Percentiles rank a stretch among this genome's conserved stretches.
Conservation (phyloP, 2,888 invertebrate species). For the Apodemia zela region DNA sequence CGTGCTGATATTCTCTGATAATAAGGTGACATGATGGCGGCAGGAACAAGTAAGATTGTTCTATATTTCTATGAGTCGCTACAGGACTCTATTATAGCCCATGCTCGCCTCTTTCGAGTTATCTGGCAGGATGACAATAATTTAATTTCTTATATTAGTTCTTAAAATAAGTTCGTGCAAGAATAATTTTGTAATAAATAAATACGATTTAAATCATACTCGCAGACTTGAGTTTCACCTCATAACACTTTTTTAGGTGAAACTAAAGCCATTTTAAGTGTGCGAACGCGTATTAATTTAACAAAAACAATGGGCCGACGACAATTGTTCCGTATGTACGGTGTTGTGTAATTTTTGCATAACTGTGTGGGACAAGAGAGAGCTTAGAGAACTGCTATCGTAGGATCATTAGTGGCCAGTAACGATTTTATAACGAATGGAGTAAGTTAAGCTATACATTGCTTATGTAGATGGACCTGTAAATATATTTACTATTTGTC, state of each 20-base stretch:
- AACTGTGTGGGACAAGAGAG: constrained; percentile 37
- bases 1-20: too few species aligned
- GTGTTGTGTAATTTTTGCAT: constrained; percentile 59
- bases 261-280: constrained; percentile 24
- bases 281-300: constrained; percentile 31
- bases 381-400: neutral
- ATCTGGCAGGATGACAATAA: too few species aligned
- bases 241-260: constrained; percentile 9
- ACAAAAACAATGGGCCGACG: constrained; percentile 42
- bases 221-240: neutral
- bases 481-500: neutral
- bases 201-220: neutral
- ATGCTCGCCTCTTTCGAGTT: too few species aligned
- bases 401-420: constrained; percentile 6
- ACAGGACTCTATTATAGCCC: too few species aligned
- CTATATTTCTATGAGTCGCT: too few species aligned
- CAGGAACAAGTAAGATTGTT: too few species aligned
- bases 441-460: neutral
- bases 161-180: neutral
- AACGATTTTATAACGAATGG: neutral
- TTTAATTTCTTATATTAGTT: too few species aligned
- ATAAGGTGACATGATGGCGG: too few species aligned
- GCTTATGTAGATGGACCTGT: neutral
- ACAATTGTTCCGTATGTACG: constrained; percentile 35
- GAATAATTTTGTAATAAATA: neutral